A percentile compares a stretch with the other conserved stretches of the same genome.
phyloP scores from a whole-genome alignment of 2,888 invertebrate species.

The Metellina segmentata region DNA sequence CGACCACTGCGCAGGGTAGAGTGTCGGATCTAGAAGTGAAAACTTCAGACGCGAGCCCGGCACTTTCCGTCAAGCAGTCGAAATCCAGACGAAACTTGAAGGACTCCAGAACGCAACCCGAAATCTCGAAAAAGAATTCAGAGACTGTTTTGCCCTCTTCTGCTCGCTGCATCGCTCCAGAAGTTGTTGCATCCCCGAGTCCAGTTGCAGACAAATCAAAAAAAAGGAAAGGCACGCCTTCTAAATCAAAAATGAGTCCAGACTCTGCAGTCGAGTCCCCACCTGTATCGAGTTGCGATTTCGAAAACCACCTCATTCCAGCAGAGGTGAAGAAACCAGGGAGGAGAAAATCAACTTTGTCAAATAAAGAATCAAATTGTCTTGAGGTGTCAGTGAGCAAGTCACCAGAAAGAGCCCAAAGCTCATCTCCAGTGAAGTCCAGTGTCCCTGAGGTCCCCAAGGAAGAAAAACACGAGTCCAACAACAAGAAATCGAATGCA shows the following conservation, averaged over 20 bases:
- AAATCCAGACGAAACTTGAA: not conserved
- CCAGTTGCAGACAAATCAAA: not conserved
- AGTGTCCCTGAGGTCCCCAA: not conserved
- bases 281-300: not conserved
- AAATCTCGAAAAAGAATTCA: not conserved
- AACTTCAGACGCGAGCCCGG: not conserved
- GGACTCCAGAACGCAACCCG: not conserved
- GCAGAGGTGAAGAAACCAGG: conserved; percentile 3
- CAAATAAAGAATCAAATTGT: not conserved
- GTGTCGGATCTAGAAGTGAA: not conserved
- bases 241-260: conserved; percentile 77
- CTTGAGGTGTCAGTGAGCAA: not conserved
- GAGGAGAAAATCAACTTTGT: conserved; percentile 7
- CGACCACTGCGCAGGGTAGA: not conserved
- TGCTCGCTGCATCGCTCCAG: not conserved
- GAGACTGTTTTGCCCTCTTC: not conserved
- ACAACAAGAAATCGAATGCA: conserved; percentile 32
- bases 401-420: not conserved
- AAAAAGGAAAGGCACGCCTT: conserved; percentile 21
- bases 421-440: not conserved
- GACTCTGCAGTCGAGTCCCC: not conserved
- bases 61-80: not conserved
- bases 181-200: not conserved
- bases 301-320: not conserved
- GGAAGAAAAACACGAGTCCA: not conserved